Conservation (phyloP, 2,113 vertebrate species). For the Mus spicilegus region DNA sequence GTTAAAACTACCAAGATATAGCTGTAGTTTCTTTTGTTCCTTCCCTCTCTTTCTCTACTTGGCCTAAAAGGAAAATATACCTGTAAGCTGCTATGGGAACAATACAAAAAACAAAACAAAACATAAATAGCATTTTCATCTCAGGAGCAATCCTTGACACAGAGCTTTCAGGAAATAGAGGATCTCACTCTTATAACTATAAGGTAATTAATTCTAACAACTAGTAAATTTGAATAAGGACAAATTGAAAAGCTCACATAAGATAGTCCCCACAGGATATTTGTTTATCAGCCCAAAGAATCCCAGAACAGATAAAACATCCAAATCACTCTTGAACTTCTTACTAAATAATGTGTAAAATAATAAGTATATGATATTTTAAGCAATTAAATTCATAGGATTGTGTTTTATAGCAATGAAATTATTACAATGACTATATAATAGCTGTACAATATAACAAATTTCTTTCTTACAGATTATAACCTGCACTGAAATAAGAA, state of each 20-base stretch:
- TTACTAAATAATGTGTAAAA: neutral
- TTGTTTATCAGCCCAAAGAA: neutral
- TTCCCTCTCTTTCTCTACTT: neutral
- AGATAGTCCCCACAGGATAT: neutral
- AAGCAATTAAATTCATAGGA: neutral
- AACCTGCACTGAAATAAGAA: neutral
- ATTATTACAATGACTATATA: neutral
- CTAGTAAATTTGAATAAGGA: neutral
- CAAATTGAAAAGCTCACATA: neutral
- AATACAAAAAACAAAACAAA: neutral
- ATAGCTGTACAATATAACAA: neutral
- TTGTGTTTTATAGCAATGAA: neutral
- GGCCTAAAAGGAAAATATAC: neutral
- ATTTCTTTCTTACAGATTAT: neutral
- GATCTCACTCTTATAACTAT: neutral
- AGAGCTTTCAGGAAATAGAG: neutral
- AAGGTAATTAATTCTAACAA: conserved; percentile 9
- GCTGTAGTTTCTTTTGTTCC: neutral
- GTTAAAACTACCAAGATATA: neutral
- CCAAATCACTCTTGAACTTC: neutral
- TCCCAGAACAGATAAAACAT: neutral
- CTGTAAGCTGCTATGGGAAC: neutral
- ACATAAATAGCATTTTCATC: neutral
- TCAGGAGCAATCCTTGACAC: neutral
- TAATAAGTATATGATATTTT: neutral